Percentiles rank a stretch among this genome's conserved stretches.
Evolutionary conservation across 2,797 vertebrate species (phyloP).

Genomic region (Parambassis ranga): DNA sequence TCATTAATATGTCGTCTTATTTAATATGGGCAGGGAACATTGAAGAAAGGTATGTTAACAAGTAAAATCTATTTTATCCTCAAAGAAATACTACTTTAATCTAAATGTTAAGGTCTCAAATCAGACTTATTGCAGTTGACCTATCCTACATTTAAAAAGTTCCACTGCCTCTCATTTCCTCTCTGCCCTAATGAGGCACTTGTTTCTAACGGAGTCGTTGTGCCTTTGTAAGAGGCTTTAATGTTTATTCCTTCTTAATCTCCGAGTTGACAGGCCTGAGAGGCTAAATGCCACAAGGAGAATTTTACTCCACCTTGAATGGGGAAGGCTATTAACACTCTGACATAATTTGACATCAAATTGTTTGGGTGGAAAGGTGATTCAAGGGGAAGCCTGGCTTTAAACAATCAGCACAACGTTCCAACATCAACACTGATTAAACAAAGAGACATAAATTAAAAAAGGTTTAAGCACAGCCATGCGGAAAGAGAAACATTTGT

Average conservation of each 20-base stretch:
- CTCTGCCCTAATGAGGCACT: slow-evolving; percentile 26
- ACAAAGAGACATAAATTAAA: neutral
- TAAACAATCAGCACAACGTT: neutral
- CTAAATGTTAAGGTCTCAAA: neutral
- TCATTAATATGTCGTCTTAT: too few species aligned
- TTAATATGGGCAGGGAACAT: too few species aligned
- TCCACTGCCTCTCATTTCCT: neutral
- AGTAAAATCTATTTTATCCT: neutral
- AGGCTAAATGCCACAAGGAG: slow-evolving; percentile 14
- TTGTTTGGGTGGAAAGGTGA: neutral
- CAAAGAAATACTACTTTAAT: neutral
- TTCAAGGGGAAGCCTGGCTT: neutral
- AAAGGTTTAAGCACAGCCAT: too few species aligned
- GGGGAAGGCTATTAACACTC: slow-evolving; percentile 2
- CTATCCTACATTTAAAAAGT: neutral
- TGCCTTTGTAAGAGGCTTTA: slow-evolving; percentile 32
- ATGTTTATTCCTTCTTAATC: slow-evolving; percentile 25
- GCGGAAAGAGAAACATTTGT: neutral
- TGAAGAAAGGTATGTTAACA: too few species aligned
- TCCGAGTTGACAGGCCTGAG: slow-evolving; percentile 3
- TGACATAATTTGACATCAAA: slow-evolving; percentile 10
- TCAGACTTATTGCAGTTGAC: neutral
- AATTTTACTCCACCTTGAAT: neutral
- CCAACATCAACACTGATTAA: neutral
- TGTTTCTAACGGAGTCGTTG: slow-evolving; percentile 2